Base-by-base conservation (phyloP, 2,888 invertebrate species). In the Perithous albicinctus region DNA sequence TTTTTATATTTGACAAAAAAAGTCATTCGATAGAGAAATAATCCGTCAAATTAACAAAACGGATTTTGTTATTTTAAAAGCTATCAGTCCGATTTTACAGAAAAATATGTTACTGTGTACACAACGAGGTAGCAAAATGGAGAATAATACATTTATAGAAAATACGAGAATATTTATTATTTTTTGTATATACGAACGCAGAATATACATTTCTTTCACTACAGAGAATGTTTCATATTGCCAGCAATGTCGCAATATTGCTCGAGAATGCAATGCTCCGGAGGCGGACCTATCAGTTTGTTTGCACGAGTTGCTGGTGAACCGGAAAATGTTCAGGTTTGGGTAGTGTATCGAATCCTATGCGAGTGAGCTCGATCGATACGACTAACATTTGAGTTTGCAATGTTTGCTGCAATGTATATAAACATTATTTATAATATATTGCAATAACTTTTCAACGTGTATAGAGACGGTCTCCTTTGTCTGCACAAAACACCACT, bases 331-430 rank as follows among this genome's bases (percentile, higher is more conserved):
- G 32, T 35, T 59, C 23, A 43, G 41, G 23, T 26, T 59, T 61
- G 64, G 35, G 43, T 38, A 20, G 15, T 20, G 59, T 48, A 56
- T 56, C 15, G 32, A 32, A 61, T 26, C 1, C 35, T 20, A 46
- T 23, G 20, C 23, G 32, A 51, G 26, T 18, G 20, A 18, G 66
- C 48, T 43, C 8, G 61, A 72, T 80, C 80, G 76, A 76, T 80
- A 76, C 32, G n/a, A 54, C 61, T 48, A 73, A 77, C 80, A 77
- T 72, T 80, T 73, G 76, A 76, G 20, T 61, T 73, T 41, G 35
- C 73, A 61, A 48, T 67, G 35, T 67, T 54, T 66, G 15, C 66
- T 18, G 32, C 15, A 18, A 6, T 32, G 46, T 35, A 64, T 54
- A 56, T 26, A n/a, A 12, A 38, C 23, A 23, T 64, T 43, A 56